These are phyloP conservation scores for Zophobas morio DNA, from an alignment of 1,140 invertebrate genomes.

Conservation along the genomic window DNA sequence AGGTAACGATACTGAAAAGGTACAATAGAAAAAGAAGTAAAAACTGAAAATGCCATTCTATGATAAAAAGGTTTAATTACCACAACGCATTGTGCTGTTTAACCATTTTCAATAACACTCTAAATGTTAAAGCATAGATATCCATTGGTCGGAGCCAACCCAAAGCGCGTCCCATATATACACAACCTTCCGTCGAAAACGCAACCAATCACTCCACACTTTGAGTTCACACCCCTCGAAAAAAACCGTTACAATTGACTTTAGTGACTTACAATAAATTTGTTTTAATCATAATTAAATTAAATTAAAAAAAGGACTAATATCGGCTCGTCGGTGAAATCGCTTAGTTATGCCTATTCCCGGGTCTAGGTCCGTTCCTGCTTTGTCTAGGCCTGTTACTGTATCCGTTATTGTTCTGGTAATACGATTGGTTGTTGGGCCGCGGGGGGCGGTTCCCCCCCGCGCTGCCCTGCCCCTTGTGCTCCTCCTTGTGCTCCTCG, in stretches of 20 bases:
- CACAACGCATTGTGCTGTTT: constrained; percentile 31
- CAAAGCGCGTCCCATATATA: neutral
- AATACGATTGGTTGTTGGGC: constrained; percentile 59
- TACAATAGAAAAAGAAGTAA: constrained; percentile 34
- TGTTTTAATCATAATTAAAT: constrained; percentile 34
- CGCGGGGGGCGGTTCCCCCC: constrained; percentile 49
- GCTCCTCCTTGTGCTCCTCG: constrained; percentile 53
- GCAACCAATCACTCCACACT: neutral
- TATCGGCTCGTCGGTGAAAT: neutral
- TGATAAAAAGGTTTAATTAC: constrained; percentile 11
- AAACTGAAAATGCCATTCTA: constrained; percentile 37
- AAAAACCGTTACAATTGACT: constrained; percentile 34
- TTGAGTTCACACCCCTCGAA: constrained; percentile 1
- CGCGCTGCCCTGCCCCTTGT: constrained; percentile 29
- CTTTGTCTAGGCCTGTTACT: constrained; percentile 60
- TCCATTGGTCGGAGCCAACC: neutral
- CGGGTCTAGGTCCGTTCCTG: constrained; percentile 56
- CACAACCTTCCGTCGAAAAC: neutral
- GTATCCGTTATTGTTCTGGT: constrained; percentile 64
- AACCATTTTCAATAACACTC: constrained; percentile 13
- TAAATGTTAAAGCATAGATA: constrained; percentile 28
- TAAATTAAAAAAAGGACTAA: constrained; percentile 31
- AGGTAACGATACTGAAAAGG: constrained; percentile 39
- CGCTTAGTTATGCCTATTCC: constrained; percentile 43
- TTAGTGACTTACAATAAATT: constrained; percentile 40